Evolutionary conservation across 2,113 vertebrate genomes (phyloP), one percentile per base, ranked within the genome.

Genomic region (Zosterops pallidus): DNA sequence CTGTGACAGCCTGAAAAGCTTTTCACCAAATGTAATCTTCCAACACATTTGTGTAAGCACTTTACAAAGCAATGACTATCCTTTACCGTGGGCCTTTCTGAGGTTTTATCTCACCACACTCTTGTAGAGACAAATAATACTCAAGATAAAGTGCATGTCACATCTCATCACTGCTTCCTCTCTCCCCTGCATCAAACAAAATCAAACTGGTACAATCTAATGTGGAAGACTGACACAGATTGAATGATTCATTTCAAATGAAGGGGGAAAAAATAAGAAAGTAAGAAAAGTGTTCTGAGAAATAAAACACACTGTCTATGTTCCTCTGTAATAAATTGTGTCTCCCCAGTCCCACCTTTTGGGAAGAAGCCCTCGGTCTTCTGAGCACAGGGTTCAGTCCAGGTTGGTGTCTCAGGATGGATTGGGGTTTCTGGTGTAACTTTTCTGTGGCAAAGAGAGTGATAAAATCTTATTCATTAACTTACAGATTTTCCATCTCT

Each of bases 171-270:
- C 60, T 89, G 78, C 81, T 89, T 95, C 25, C 53, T 21, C 37
- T 85, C 65, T 79, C 44, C 1, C 6, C 18, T 81, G 49, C 74
- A 94, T 91, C 80, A 92, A 91, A 94, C 33, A 79, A 94, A 94
- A 95, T 71, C 92, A 94, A 90, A 92, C 80, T 47, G 31, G 41
- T 92, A 31, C 81, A 82, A 23, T 57, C 44, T 81, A 84, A 91
- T 0, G 1, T 71, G 77, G 63, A 82, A 60, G 80, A 92, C 39
- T 76, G 74, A 84, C 94, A 95, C 39, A 94, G 72, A 74, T 39
- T 70, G 75, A 96, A 88, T 60, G 47, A 95, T 89, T 94, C 74
- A 91, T 91, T 96, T 96, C 79, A 96, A 87, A 95, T 57, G 50
- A 90, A 69, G 33, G 47, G 29, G n/a, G 59, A 57, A 26, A 69